Evolutionary conservation across 2,113 vertebrate genomes (phyloP).

Genomic region (Ptychochromis oligacanthus): DNA sequence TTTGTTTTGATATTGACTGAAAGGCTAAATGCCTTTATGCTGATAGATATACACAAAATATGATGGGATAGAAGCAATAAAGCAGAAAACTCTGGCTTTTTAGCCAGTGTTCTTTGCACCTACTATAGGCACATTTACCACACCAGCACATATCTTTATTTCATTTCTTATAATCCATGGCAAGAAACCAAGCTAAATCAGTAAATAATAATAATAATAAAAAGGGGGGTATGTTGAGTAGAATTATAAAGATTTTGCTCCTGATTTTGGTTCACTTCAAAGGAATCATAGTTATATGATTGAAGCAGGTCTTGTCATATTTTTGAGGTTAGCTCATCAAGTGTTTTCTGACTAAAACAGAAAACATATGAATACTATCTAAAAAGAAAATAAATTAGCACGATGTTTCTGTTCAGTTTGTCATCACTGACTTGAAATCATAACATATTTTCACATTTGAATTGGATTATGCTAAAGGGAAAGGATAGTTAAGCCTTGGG

Average conservation of each 20-base stretch:
- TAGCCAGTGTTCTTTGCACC: background rate
- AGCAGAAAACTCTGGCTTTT: background rate
- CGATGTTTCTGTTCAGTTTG: background rate
- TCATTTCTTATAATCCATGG: background rate
- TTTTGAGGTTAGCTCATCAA: background rate
- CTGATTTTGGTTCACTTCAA: background rate
- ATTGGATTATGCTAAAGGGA: constrained; percentile 14
- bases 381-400: background rate
- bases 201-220: background rate
- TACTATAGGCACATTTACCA: background rate
- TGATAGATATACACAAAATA: constrained; percentile 12
- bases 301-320: background rate
- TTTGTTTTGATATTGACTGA: constrained; percentile 36
- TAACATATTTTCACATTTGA: background rate
- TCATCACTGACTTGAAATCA: background rate
- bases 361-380: background rate
- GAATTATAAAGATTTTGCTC: background rate
- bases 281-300: background rate
- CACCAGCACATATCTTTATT: background rate
- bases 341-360: background rate
- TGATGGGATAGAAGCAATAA: background rate
- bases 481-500: background rate
- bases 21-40: constrained; percentile 13
- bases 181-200: background rate
- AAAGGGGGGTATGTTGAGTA: background rate